These are phyloP conservation scores for Halcyon leucocephala DNA, from an alignment of 2,797 vertebrate genomes.

Conservation along the genomic window DNA sequence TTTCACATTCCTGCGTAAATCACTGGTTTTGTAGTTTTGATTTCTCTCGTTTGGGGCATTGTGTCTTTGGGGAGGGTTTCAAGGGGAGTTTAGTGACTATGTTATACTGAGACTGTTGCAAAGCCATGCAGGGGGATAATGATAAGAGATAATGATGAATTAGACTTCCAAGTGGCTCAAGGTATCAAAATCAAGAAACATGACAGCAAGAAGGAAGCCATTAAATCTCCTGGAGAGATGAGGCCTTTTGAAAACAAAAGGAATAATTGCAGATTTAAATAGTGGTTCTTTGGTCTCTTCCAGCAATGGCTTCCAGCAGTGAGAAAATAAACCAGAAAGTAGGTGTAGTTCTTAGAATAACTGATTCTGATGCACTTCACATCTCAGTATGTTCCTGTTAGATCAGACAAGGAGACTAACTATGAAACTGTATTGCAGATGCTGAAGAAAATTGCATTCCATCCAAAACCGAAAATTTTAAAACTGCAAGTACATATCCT, in stretches of 20 bases:
- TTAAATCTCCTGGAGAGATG: neutral
- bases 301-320: neutral
- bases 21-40: neutral
- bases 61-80: neutral
- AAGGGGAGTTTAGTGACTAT: neutral
- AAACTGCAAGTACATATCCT: neutral
- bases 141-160: neutral
- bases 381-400: neutral
- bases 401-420: neutral
- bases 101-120: neutral
- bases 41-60: neutral
- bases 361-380: neutral
- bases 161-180: neutral
- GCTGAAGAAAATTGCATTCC: neutral
- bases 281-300: neutral
- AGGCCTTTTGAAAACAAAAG: neutral
- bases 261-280: neutral
- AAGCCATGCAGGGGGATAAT: neutral
- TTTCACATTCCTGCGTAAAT: neutral
- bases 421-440: neutral
- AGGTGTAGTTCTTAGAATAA: neutral
- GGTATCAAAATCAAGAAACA: neutral
- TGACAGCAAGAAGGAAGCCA: neutral
- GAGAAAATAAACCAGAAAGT: neutral
- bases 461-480: neutral